These are phyloP conservation scores for Xenopus borealis DNA, from an alignment of 2,113 vertebrate genomes.

Conservation along the genomic window DNA sequence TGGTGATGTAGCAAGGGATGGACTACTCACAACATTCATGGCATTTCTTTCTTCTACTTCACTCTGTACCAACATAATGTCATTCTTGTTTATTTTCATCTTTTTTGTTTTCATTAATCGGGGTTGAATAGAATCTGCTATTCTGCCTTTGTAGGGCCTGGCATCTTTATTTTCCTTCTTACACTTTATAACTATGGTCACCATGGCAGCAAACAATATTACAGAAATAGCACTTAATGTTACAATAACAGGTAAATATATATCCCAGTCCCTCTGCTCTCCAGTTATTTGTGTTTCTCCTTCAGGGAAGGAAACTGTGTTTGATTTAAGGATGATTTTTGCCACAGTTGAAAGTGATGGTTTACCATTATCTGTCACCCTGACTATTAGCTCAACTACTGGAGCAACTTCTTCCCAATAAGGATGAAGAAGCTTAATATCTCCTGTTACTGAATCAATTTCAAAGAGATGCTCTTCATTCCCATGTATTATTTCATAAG, in stretches of 20 bases:
- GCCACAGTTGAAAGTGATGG: slow-evolving; percentile 90
- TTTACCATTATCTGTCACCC: slow-evolving; percentile 94
- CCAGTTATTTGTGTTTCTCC: slow-evolving; percentile 83
- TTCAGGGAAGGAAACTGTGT: slow-evolving; percentile 83
- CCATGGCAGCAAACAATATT: slow-evolving; percentile 95
- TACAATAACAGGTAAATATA: slow-evolving; percentile 93
- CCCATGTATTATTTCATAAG: slow-evolving; percentile 93
- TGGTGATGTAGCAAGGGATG: slow-evolving; percentile 95
- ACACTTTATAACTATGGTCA: slow-evolving; percentile 95
- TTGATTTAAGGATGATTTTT: slow-evolving; percentile 87
- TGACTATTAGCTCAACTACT: slow-evolving; percentile 92
- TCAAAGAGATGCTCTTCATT: slow-evolving; percentile 95
- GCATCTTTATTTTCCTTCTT: slow-evolving; percentile 98
- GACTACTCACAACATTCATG: slow-evolving; percentile 99
- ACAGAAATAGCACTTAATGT: slow-evolving; percentile 95
- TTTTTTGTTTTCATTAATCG: slow-evolving; percentile 96
- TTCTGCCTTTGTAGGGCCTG: slow-evolving; percentile 95
- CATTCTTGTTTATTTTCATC: slow-evolving; percentile 93
- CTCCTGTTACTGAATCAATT: slow-evolving; percentile 87
- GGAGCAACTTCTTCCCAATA: slow-evolving; percentile 92
- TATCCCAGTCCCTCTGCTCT: slow-evolving; percentile 91
- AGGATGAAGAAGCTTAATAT: slow-evolving; percentile 88
- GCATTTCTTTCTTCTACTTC: slow-evolving; percentile 96
- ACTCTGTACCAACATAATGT: slow-evolving; percentile 98
- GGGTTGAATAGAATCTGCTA: slow-evolving; percentile 93